Evolutionary conservation across 2,888 invertebrate genomes (phyloP).

Genomic region (Oegoconia quadripuncta): DNA sequence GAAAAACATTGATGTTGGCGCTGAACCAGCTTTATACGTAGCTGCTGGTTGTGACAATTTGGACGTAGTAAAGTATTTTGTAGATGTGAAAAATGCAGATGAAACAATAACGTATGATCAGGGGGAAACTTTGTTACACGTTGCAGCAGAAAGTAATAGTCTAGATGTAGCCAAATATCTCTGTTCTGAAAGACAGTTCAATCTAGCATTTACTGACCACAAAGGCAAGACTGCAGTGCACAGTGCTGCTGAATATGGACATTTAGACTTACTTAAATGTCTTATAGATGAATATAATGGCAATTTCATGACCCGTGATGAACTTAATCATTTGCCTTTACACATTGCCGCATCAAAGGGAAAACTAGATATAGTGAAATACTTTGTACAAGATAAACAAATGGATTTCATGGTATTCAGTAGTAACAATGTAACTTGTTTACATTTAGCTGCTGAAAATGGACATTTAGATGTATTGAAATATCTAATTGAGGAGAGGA

Average conservation of each 20-base stretch:
- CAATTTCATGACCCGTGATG: neutral
- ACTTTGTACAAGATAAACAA: neutral
- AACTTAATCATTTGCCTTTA: too few relatives aligned
- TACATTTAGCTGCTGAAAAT: neutral
- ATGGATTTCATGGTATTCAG: too few relatives aligned
- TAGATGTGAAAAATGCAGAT: neutral
- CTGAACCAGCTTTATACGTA: neutral
- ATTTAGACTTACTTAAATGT: slow-evolving; percentile 2
- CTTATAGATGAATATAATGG: slow-evolving; percentile 1
- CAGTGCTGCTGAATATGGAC: neutral
- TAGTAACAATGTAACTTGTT: too few relatives aligned
- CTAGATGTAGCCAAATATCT: neutral
- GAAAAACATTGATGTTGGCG: neutral
- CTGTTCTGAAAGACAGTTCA: too few relatives aligned
- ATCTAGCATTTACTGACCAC: neutral
- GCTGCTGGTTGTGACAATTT: neutral
- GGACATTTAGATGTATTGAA: neutral
- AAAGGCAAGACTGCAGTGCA: neutral
- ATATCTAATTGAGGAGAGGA: neutral
- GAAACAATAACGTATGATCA: neutral
- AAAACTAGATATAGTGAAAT: neutral
- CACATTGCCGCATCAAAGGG: neutral
- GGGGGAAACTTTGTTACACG: neutral
- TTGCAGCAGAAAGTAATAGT: neutral
- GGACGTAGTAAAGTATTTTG: neutral